Conservation (phyloP, 2,888 invertebrate genomes). For the Protula sp. region DNA sequence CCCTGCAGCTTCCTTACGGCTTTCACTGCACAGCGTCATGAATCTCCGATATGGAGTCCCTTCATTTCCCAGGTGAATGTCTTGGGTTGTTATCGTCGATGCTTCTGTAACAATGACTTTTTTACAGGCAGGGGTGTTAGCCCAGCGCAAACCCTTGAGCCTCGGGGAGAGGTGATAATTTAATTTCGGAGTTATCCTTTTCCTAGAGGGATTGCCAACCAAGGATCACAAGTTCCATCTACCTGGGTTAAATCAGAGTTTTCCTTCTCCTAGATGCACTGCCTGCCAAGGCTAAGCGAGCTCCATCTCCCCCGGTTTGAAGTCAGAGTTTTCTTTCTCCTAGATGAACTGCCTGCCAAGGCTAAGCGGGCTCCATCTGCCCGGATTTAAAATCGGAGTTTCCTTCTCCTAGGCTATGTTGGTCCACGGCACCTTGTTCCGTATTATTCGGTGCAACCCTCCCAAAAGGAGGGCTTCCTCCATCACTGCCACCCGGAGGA, state of each 20-base stretch:
- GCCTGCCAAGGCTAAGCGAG: slow-evolving; percentile 3
- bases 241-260: slow-evolving; percentile 1
- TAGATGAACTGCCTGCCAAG: slow-evolving; percentile 1
- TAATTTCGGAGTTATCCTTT: not conserved
- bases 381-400: not conserved
- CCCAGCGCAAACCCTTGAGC: not conserved
- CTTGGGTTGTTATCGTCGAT: not conserved
- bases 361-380: not conserved
- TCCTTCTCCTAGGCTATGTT: slow-evolving; percentile 3
- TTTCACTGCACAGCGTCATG: slow-evolving; percentile 2
- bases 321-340: slow-evolving; percentile 1
- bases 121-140: slow-evolving; percentile 1
- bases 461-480: slow-evolving; percentile 1
- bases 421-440: slow-evolving; percentile 1
- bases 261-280: slow-evolving; percentile 2
- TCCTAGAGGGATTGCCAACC: slow-evolving; percentile 1
- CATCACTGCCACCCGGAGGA: slow-evolving; percentile 1
- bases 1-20: slow-evolving; percentile 3
- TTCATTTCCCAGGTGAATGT: not conserved
- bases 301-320: slow-evolving; percentile 1
- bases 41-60: not conserved
- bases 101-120: not conserved
- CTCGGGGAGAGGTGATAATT: not conserved
- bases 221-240: not conserved
- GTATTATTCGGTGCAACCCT: not conserved